Evolutionary conservation across 53 echinoderm and acorn worm species (phyloP).

Genomic region (Arbacia lixula): DNA sequence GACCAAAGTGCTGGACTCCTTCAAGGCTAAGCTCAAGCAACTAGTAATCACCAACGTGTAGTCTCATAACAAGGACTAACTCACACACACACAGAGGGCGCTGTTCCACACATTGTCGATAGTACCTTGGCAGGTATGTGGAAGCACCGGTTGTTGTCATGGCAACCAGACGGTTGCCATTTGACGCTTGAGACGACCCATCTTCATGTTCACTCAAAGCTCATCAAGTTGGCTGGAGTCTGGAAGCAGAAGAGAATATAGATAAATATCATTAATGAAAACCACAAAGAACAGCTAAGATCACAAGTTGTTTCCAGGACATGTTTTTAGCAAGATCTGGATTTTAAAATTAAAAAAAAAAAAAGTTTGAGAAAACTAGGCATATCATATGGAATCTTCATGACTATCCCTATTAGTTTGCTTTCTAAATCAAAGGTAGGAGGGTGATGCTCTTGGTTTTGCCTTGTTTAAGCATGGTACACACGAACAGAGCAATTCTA

Average conservation of each 20-base stretch:
- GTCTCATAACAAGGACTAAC: no score
- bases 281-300: not conserved
- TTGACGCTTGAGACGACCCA: not conserved
- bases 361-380: not conserved
- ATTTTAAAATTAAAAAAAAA: not conserved
- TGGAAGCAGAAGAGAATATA: conserved; percentile 32
- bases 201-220: conserved; percentile 69
- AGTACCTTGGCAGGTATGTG: conserved; percentile 50
- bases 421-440: no score
- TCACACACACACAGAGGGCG: conserved; percentile 39
- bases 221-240: conserved; percentile 88
- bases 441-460: no score
- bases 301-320: not conserved
- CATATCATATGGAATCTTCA: no score
- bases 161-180: not conserved
- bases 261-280: not conserved
- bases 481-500: no score
- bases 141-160: conserved; percentile 45
- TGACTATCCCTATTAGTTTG: no score
- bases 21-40: no score
- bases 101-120: conserved; percentile 29
- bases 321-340: not conserved
- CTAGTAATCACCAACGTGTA: no score
- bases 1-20: no score
- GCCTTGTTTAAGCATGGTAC: no score